Base-by-base conservation (phyloP, 2,888 invertebrate species). In the Eristalinus sepulchralis region DNA sequence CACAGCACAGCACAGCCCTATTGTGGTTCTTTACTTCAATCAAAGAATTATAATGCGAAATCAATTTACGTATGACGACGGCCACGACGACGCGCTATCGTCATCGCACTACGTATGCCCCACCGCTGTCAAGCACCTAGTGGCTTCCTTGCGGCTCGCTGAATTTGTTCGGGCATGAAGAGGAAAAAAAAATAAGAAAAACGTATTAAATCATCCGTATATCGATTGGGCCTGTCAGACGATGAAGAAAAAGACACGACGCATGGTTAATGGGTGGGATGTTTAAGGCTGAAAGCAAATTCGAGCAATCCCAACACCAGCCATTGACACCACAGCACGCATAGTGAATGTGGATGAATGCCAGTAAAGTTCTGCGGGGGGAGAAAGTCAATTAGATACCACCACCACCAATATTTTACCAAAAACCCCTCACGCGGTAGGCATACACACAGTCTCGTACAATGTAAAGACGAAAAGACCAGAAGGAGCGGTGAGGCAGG, bases 351-450 rank as follows among this genome's bases (percentile, higher is more conserved):
- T 70, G 81, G 68, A 68, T 75, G 81, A 81, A 75, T 75, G 75
- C 75, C 63, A 79, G 73, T 70, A 83, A 70, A 83, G 73, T 73
- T 86, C 78, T 79, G 86, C 78, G 82, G 55, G 82, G 55, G 83
- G 86, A 86, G 86, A 86, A 86, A 86, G 86, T 86, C 86, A 86
- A 86, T 86, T 86, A 86, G 78, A 86, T 83, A 83, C 47, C 78
- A 68, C 78, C 78, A 78, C 75, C 82, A 75, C 53, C n/a, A n/a
- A n/a, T n/a, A n/a, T 8, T 17, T 47, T 47, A 71, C 57, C n/a
- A 31, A 24, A 27, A 57, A 13, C 17, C 31, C 33, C 22, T 72
- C 9, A 2, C 47, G 53, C 2, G 27, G 20, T 22, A 31, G 24
- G 10, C 57, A n/a, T n/a, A 6, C 2, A 24, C 77, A 77, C n/a